Base-by-base conservation (phyloP, 1,140 invertebrate genomes). In the Drosophila bocqueti region DNA sequence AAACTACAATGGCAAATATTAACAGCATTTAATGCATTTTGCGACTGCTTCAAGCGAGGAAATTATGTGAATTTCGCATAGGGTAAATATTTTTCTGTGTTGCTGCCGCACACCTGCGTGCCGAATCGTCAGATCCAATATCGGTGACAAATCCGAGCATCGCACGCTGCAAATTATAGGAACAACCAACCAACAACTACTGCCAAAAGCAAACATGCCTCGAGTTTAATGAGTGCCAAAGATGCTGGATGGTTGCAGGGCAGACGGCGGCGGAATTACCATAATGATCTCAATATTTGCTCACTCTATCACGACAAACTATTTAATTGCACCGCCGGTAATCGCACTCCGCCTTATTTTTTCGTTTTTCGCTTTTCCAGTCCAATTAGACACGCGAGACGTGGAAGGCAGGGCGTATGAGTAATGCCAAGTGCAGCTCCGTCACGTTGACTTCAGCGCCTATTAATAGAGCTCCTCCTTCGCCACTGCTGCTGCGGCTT, bases 251-350 rank as follows among this genome's bases (percentile, higher is more conserved):
- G 58, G 79, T 73, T 75, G 46, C 69, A 79, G 67, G 76, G 81
- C 82, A 74, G 43, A 45, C 46, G 24, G 78, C 52, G 31, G 4
- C 54, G 18, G 54, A 77, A 90, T 90, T 90, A 90, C 78, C 85
- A 90, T 90, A 90, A 90, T 90, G 85, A 90, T 90, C 85, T 90
- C 85, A 90, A 90, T 90, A 90, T 90, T 90, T 90, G 79, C 76
- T 82, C 85, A 76, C 86, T 90, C 84, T 90, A 90, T 90, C 85
- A 90, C 85, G 85, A 90, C 68, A 60, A 58, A 82, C 43, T 65
- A 85, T 90, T 90, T 90, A 90, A 90, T 90, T 90, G 65, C 61
- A 46, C 50, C 58, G 63, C 31, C 43, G 42, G 55, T 60, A 59
- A 57, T 69, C 46, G 58, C 66, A 47, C 34, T 55, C 34, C 54